Percentiles rank a stretch among this genome's conserved stretches.
phyloP scores from a whole-genome alignment of 2,113 vertebrate species.

The Anarhynchus alexandrinus region DNA sequence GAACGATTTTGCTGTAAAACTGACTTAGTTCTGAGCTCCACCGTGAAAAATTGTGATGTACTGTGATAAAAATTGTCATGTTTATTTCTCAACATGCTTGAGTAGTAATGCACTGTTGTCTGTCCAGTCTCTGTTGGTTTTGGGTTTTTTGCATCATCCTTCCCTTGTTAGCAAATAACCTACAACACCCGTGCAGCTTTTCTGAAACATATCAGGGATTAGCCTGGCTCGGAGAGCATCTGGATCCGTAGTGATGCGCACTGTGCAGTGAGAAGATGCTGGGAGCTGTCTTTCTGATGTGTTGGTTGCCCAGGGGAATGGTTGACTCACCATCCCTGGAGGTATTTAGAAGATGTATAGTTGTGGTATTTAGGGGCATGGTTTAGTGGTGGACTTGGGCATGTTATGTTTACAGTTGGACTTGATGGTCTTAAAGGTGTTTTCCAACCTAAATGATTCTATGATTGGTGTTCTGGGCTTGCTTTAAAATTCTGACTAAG shows the following conservation, averaged over 20 bases:
- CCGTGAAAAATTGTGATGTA: background rate
- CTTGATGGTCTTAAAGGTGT: background rate
- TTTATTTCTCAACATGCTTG: background rate
- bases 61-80: background rate
- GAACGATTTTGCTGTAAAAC: background rate
- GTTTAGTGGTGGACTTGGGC: background rate
- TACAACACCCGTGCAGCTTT: background rate
- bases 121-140: background rate
- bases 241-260: background rate
- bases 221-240: background rate
- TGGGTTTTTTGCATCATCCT: background rate
- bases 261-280: background rate
- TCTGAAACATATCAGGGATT: background rate
- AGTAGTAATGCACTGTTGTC: background rate
- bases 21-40: background rate
- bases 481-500: background rate
- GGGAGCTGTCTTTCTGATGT: background rate
- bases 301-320: background rate
- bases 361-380: background rate
- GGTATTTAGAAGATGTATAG: background rate
- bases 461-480: background rate
- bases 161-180: background rate
- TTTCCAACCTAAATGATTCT: background rate
- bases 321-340: background rate
- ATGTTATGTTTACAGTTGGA: background rate